A percentile compares a stretch with the other conserved stretches of the same genome.
These are phyloP conservation scores for Xenotilapia flavipinnis DNA, from an alignment of 2,113 vertebrate genomes.

Conservation along the genomic window DNA sequence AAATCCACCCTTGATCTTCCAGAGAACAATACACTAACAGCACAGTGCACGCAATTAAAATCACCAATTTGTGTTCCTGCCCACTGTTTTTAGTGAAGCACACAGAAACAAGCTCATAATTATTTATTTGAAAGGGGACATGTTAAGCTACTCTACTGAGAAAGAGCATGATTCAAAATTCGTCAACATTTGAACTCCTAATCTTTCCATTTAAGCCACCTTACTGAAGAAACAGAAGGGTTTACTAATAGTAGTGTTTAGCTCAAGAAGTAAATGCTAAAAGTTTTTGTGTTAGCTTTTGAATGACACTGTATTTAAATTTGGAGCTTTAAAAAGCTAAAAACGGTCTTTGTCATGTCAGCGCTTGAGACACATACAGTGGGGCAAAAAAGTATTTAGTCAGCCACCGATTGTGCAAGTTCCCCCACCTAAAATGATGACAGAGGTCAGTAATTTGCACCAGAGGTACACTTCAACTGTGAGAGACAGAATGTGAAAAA, in stretches of 20 bases:
- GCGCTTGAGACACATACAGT: background rate
- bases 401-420: too few relatives aligned
- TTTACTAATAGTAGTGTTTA: background rate
- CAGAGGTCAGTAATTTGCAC: too few relatives aligned
- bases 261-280: background rate
- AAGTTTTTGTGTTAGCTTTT: background rate
- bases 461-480: too few relatives aligned
- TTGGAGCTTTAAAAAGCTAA: background rate
- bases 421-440: too few relatives aligned
- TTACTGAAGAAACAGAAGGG: background rate
- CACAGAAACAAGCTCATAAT: background rate
- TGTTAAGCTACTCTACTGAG: background rate
- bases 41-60: background rate
- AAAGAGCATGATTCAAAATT: background rate
- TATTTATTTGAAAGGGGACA: background rate
- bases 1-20: background rate
- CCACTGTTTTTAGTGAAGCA: background rate
- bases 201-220: background rate
- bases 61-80: background rate
- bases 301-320: background rate
- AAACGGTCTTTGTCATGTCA: background rate
- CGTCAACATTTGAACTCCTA: background rate
- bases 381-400: too few relatives aligned
- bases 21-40: background rate
- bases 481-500: too few relatives aligned